Conservation (phyloP, 2,113 vertebrate genomes). For the Sturnus vulgaris region DNA sequence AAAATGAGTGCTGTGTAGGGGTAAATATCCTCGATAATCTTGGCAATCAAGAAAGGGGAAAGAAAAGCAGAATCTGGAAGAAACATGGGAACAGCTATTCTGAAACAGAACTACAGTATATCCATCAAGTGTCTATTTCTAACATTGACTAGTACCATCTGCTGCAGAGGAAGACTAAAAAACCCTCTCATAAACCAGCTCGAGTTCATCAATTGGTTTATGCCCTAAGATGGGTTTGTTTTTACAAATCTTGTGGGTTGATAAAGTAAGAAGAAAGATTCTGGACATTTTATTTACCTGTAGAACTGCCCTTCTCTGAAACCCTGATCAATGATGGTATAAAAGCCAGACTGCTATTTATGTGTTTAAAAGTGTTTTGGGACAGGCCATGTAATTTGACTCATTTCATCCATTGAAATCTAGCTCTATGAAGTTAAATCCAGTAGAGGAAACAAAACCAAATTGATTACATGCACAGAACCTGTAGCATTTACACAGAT, state of each 20-base stretch:
- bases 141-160: background rate
- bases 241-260: background rate
- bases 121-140: background rate
- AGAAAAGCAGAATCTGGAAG: slow-evolving; percentile 1
- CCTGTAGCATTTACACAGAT: background rate
- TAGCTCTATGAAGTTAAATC: background rate
- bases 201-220: background rate
- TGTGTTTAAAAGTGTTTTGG: background rate
- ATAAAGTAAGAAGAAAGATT: background rate
- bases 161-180: background rate
- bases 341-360: background rate
- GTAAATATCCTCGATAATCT: background rate
- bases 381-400: background rate
- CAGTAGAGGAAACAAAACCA: background rate
- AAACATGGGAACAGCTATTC: slow-evolving; percentile 4
- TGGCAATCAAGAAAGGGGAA: background rate
- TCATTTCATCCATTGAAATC: background rate
- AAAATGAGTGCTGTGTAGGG: background rate
- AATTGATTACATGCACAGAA: background rate
- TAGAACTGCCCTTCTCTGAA: background rate
- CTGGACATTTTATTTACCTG: background rate
- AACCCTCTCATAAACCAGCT: background rate
- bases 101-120: background rate
- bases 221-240: background rate
- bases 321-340: background rate